phyloP scores from a whole-genome alignment of 1,140 invertebrate genomes.

The Aricia agestis region DNA sequence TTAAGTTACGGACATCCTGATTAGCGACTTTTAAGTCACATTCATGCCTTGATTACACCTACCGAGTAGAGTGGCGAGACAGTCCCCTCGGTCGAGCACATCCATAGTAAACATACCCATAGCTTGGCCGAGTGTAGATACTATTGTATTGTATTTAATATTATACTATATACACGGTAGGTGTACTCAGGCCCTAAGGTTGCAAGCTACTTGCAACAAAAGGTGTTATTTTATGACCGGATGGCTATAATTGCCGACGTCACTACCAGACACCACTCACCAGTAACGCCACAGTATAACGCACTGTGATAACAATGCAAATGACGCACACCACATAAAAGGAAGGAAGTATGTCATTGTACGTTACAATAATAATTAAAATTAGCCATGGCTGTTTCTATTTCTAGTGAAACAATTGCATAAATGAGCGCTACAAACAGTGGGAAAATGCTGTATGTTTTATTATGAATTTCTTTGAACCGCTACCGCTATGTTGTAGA shows the following conservation, averaged over 20 bases:
- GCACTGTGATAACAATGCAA: conserved; percentile 2
- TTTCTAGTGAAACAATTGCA: background rate
- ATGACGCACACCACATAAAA: background rate
- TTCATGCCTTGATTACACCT: too few species aligned
- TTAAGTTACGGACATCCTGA: too few species aligned
- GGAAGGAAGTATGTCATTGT: conserved; percentile 14
- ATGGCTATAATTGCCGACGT: background rate
- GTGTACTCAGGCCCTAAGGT: too few species aligned
- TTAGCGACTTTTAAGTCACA: too few species aligned
- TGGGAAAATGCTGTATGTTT: background rate
- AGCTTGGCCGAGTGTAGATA: too few species aligned
- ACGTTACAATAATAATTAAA: conserved; percentile 8
- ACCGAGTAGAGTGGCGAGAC: too few species aligned
- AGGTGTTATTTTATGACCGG: background rate
- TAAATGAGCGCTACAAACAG: background rate
- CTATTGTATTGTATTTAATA: too few species aligned
- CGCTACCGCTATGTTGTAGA: background rate
- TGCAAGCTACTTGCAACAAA: background rate
- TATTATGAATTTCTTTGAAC: background rate
- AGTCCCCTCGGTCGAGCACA: too few species aligned
- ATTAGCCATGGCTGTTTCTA: background rate
- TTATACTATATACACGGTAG: too few species aligned
- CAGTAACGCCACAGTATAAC: background rate
- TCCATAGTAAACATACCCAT: too few species aligned
- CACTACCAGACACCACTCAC: too few species aligned